A percentile compares a stretch with the other conserved stretches of the same genome.
phyloP scores from a whole-genome alignment of 1,140 invertebrate species.

The Lethrus apterus region DNA sequence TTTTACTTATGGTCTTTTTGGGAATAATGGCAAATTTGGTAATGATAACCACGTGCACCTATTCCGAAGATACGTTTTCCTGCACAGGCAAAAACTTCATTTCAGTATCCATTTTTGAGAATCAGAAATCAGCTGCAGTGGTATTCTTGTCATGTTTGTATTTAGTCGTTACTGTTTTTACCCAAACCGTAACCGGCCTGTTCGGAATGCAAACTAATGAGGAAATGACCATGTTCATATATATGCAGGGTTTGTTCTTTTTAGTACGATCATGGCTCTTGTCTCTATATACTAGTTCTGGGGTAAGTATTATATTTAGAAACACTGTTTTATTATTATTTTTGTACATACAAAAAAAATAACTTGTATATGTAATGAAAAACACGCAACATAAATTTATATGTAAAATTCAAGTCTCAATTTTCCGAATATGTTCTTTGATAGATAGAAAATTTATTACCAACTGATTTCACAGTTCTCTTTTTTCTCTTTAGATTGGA shows the following conservation, averaged over 20 bases:
- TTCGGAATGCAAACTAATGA: constrained; percentile 7
- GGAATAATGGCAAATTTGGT: not conserved
- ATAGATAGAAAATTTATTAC: not conserved
- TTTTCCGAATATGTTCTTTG: not conserved
- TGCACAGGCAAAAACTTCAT: not conserved
- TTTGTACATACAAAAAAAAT: not conserved
- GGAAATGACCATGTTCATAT: constrained; percentile 1
- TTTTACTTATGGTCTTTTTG: not conserved
- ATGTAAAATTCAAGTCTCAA: not conserved
- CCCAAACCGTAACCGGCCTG: constrained; percentile 3
- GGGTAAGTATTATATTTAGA: constrained; percentile 6
- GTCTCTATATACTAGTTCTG: constrained; percentile 9
- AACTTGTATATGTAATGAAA: not conserved
- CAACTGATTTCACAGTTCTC: not conserved
- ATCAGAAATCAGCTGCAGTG: too few relatives aligned
- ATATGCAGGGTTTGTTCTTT: not conserved
- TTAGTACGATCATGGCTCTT: not conserved
- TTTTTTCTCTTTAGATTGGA: constrained; percentile 13
- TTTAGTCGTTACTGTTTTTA: constrained; percentile 1
- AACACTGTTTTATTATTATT: not conserved
- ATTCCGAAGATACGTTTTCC: not conserved
- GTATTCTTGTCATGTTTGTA: constrained; percentile 1
- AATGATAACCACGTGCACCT: not conserved
- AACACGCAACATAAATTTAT: not conserved
- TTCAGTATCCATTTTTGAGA: not conserved